Percentiles rank a stretch among this genome's conserved stretches.
Evolutionary conservation across 2,113 vertebrate species (phyloP).

Genomic region (Sylvicapra grimmia): DNA sequence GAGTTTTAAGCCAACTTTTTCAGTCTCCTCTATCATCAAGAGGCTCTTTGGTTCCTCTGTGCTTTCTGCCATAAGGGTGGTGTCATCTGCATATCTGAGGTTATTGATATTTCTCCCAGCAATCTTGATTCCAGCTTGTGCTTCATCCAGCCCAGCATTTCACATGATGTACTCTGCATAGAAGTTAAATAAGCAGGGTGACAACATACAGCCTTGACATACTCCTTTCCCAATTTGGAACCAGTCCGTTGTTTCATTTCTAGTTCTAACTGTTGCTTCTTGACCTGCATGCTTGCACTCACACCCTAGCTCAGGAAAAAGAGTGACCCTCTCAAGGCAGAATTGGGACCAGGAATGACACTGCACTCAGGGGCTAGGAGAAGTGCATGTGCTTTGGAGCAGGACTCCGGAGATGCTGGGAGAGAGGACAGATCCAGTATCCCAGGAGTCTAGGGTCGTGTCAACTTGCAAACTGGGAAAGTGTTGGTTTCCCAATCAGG

Average conservation of each 20-base stretch:
- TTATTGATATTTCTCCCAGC: not conserved
- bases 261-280: not conserved
- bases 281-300: not conserved
- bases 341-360: not conserved
- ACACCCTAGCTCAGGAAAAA: not conserved
- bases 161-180: not conserved
- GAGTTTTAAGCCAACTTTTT: not conserved
- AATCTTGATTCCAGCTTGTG: not conserved
- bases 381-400: no score
- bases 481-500: not conserved
- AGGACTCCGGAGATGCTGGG: not conserved
- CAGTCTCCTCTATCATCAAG: not conserved
- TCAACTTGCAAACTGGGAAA: not conserved
- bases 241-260: not conserved
- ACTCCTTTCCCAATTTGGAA: not conserved
- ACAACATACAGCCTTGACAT: not conserved
- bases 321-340: not conserved
- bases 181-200: not conserved
- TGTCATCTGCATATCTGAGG: not conserved
- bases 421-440: accelerated
- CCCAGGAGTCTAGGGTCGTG: no score
- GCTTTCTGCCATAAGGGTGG: not conserved
- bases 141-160: not conserved
- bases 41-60: not conserved
- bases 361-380: not conserved